Base-by-base conservation (phyloP, 2,888 invertebrate genomes). In the Pseudanteris insignis region DNA sequence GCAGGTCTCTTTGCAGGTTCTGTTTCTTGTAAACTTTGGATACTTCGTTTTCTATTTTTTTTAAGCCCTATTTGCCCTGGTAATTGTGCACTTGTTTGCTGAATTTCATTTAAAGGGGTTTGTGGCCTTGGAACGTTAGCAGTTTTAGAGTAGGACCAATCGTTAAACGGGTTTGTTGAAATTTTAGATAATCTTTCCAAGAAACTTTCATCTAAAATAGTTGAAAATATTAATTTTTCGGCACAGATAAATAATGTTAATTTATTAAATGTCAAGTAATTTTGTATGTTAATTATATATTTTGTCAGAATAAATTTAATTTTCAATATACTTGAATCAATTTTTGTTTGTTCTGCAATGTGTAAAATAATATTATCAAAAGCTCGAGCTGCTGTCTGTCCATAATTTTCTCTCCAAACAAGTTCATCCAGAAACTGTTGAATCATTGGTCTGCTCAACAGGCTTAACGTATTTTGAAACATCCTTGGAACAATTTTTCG, bases 381-480 rank as follows among this genome's bases (percentile, higher is more conserved):
- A 0, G 92, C 89, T 68, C 87, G 86, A 0, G 88, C 84, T 0
- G 93, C 87, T 0, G 90, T 88, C 2, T 86, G 84, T 0, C 93
- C 94, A 74, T 87, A 94, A 73, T 89, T 88, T 77, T 94, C 94
- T 51, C 94, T 84, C 94, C 94, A 94, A 7, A 92, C 89, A 10
- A 94, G 81, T 74, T 94, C 94, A 76, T 94, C 94, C 64, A 94
- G 81, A 78, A 94, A 94, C 78, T 93, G 92, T 78, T 94, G 94
- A 70, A 94, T 92, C 76, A 93, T 91, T 79, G 90, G 90, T 34
- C 91, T 84, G 1, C 91, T 92, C 0, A 94, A 81, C 64, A 92
- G 77, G 6, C 92, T 91, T 4, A 94, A 79, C 0, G 93, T 93
- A 67, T 92, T 93, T 82, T 93, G 90, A 81, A 94, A 94, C 92